A percentile compares a stretch with the other conserved stretches of the same genome.
These are phyloP conservation scores for Coregonus suidteri DNA, from an alignment of 2,797 vertebrate genomes.

Conservation along the genomic window DNA sequence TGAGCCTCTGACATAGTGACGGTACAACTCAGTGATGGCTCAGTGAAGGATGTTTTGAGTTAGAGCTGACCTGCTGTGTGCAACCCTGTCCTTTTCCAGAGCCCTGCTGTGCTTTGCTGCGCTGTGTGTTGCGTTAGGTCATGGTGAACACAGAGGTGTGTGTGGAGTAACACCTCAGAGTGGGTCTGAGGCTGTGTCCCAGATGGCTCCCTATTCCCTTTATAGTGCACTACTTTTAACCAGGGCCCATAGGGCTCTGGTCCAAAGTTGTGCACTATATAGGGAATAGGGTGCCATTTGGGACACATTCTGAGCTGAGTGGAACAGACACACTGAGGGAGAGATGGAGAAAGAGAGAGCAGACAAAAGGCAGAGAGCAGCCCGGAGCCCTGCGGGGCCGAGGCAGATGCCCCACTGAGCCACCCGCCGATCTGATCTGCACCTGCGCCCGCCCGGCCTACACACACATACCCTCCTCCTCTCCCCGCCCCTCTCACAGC, in stretches of 20 bases:
- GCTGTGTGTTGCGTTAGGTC: not conserved
- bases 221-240: not conserved
- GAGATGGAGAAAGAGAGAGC: not conserved
- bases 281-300: no score
- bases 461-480: not conserved
- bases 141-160: conserved; percentile 7
- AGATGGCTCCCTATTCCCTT: not conserved
- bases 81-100: conserved; percentile 3
- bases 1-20: not conserved
- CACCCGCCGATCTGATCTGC: conserved; percentile 9
- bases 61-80: not conserved
- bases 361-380: conserved; percentile 23
- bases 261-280: not conserved
- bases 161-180: conserved; percentile 9
- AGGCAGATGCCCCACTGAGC: not conserved
- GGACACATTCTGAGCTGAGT: not conserved
- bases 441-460: not conserved
- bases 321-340: conserved; percentile 1
- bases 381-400: conserved; percentile 18
- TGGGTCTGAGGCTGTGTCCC: conserved; percentile 5
- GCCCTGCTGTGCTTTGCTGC: not conserved
- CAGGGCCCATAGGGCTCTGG: not conserved
- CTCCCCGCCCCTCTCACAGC: not conserved
- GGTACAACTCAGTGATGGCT: not conserved
- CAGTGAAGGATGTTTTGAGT: not conserved